These are phyloP conservation scores for Cryptocheilus praepositus DNA, from an alignment of 2,888 invertebrate species.

Conservation along the genomic window DNA sequence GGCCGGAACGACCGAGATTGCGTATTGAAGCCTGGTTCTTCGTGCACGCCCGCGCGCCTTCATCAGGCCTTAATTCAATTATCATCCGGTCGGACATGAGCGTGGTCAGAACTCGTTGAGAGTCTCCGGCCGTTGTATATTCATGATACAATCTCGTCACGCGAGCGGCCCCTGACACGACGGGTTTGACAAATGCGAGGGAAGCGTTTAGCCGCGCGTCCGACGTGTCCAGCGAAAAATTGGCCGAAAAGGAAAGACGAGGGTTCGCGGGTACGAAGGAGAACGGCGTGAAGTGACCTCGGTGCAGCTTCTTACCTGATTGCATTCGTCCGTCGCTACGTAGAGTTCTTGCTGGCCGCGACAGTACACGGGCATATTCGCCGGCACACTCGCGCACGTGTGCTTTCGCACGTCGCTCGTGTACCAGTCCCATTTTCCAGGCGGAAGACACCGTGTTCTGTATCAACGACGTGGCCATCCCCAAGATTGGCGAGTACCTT, in stretches of 20 bases:
- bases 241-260: neutral
- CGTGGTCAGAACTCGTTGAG: no score
- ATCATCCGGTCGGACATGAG: no score
- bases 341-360: constrained; percentile 33
- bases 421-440: constrained; percentile 21
- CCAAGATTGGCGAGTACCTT: constrained; percentile 51
- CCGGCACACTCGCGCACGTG: constrained; percentile 13
- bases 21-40: no score
- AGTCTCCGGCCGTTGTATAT: no score
- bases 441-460: constrained; percentile 31
- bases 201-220: no score
- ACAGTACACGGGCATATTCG: constrained; percentile 19
- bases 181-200: no score
- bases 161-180: no score
- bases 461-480: constrained; percentile 44
- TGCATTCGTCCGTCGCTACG: constrained; percentile 39
- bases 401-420: neutral
- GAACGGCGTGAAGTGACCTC: constrained; percentile 14
- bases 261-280: neutral
- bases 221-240: constrained; percentile 2
- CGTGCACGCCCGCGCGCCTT: no score
- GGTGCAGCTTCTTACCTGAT: constrained; percentile 51
- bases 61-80: no score
- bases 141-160: no score
- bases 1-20: no score